A percentile compares a stretch with the other conserved stretches of the same genome.
Evolutionary conservation across 2,888 invertebrate species (phyloP).

Genomic region (Sturmia bella): DNA sequence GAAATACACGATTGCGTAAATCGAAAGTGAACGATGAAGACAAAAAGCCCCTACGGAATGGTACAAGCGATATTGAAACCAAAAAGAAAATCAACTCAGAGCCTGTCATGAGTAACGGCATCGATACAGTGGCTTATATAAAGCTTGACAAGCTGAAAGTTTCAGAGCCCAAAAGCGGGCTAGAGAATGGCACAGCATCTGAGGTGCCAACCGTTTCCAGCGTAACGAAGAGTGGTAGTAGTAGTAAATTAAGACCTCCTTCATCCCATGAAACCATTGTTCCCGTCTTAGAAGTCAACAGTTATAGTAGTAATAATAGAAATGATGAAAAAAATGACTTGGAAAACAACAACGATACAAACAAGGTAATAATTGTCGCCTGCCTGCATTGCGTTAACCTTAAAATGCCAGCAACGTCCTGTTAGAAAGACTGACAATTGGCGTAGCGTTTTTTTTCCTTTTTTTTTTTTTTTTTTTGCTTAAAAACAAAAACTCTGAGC

Average conservation of each 20-base stretch:
- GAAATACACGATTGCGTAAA: conserved; percentile 73
- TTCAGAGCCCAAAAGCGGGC: conserved; percentile 38
- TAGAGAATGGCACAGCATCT: conserved; percentile 27
- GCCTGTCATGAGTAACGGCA: conserved; percentile 48
- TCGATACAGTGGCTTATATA: conserved; percentile 57
- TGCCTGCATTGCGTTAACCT: conserved; percentile 20
- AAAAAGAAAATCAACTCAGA: conserved; percentile 43
- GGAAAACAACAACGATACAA: conserved; percentile 62
- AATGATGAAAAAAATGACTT: conserved; percentile 62
- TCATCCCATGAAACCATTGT: conserved; percentile 56
- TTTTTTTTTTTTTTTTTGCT: conserved; percentile 14
- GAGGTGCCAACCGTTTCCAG: conserved; percentile 22
- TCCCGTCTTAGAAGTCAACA: conserved; percentile 55
- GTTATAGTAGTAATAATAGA: conserved; percentile 54
- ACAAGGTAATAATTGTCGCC: conserved; percentile 65
- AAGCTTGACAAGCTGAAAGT: conserved; percentile 60
- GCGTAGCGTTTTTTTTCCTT: conserved; percentile 43
- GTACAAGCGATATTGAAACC: conserved; percentile 38
- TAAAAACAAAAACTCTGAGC: conserved; percentile 32
- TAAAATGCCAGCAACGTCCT: conserved; percentile 35
- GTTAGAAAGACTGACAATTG: conserved; percentile 48
- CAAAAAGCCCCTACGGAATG: conserved; percentile 66
- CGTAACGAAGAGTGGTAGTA: conserved; percentile 55
- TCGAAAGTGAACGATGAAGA: conserved; percentile 60
- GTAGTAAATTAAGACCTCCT: conserved; percentile 58